Conservation (phyloP, 2,797 vertebrate genomes). For the Saxicola maurus region DNA sequence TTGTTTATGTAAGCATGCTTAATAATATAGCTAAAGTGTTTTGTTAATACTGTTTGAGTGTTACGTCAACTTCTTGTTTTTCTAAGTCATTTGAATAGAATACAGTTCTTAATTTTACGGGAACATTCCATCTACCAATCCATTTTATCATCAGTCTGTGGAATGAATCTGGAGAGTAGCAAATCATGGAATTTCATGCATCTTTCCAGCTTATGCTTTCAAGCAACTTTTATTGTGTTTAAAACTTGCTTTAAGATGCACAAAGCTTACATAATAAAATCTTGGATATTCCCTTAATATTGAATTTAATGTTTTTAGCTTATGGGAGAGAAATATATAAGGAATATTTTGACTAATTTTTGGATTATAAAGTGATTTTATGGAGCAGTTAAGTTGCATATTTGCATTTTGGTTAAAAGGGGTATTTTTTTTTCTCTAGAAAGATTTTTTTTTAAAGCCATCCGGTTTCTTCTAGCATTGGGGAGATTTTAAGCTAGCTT, state of each 20-base stretch:
- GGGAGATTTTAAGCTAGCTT: background rate
- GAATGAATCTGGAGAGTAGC: background rate
- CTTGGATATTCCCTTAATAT: background rate
- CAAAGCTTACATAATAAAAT: background rate
- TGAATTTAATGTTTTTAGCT: background rate
- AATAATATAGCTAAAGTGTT: background rate
- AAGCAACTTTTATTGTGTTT: background rate
- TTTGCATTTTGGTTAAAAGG: background rate
- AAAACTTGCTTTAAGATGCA: background rate
- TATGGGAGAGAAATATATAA: background rate
- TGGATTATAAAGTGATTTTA: background rate
- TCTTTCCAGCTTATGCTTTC: background rate
- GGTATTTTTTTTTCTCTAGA: background rate
- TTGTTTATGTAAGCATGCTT: background rate
- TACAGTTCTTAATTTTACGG: background rate
- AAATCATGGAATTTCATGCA: fast-evolving
- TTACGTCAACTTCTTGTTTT: background rate
- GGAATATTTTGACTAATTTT: background rate
- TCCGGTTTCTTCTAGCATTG: background rate
- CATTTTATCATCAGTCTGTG: background rate
- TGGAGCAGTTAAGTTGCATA: background rate
- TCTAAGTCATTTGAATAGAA: background rate
- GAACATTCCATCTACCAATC: background rate
- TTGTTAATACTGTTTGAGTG: background rate
- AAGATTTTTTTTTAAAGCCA: background rate